These are phyloP conservation scores for Pristionchus entomophagus DNA, from an alignment of 2,888 invertebrate species.

Conservation along the genomic window DNA sequence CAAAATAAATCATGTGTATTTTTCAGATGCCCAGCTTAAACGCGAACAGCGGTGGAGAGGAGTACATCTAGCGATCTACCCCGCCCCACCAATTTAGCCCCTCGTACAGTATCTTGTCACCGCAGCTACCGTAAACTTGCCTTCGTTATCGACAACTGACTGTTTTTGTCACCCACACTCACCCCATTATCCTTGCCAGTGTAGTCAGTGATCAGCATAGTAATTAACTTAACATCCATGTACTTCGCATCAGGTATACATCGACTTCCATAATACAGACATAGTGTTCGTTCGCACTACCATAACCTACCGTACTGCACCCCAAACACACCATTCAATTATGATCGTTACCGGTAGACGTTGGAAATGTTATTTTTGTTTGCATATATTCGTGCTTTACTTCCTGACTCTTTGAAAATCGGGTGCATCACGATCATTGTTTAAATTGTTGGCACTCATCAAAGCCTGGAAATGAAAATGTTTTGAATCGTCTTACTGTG, in stretches of 20 bases:
- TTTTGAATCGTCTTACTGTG: too few relatives aligned
- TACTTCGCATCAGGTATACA: constrained; percentile 9
- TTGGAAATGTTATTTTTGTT: too few relatives aligned
- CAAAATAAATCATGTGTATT: too few relatives aligned
- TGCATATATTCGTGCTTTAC: not conserved
- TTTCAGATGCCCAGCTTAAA: constrained; percentile 34
- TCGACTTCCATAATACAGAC: not conserved
- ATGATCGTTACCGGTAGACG: constrained; percentile 29
- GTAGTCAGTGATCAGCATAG: not conserved
- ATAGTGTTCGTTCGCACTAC: not conserved
- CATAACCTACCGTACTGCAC: not conserved
- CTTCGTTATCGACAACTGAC: not conserved
- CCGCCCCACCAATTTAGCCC: not conserved
- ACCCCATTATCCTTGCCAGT: not conserved
- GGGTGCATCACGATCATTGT: too few relatives aligned
- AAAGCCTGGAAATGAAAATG: too few relatives aligned
- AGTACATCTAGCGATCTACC: not conserved
- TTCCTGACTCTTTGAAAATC: too few relatives aligned
- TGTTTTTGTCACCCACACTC: not conserved
- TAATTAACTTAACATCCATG: not conserved
- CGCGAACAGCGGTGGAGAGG: constrained; percentile 8
- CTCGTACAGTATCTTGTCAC: not conserved
- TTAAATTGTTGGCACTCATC: too few relatives aligned
- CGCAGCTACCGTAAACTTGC: constrained; percentile 41
- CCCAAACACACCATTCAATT: constrained; percentile 4